These are phyloP conservation scores for Pomacea canaliculata DNA, from an alignment of 2,888 invertebrate species.

Conservation along the genomic window DNA sequence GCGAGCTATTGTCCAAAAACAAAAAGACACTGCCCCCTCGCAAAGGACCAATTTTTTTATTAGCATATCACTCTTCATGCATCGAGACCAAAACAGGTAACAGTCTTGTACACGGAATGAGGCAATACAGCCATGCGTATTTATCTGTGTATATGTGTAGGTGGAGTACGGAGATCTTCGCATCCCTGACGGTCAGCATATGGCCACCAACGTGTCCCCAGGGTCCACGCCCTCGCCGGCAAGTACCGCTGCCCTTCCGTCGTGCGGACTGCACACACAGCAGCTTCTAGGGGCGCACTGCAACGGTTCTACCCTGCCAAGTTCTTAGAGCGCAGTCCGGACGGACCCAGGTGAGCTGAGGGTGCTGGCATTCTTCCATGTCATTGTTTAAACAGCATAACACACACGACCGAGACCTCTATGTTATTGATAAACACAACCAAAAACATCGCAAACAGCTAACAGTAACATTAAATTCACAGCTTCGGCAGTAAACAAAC, in stretches of 20 bases:
- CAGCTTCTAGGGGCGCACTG: slow-evolving; percentile 75
- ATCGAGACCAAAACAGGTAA: too few species aligned
- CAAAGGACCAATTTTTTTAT: too few species aligned
- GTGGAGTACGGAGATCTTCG: slow-evolving; percentile 55
- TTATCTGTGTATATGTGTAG: slow-evolving; percentile 18
- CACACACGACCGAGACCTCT: too few species aligned
- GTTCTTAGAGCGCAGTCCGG: slow-evolving; percentile 83
- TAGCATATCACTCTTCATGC: too few species aligned
- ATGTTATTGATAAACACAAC: too few species aligned
- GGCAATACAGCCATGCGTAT: not conserved
- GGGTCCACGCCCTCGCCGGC: not conserved
- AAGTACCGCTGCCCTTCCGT: not conserved
- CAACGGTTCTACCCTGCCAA: slow-evolving; percentile 92
- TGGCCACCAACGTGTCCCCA: not conserved
- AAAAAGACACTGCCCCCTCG: too few species aligned
- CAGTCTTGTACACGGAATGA: too few species aligned
- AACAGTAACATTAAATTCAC: too few species aligned
- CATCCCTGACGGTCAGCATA: slow-evolving; percentile 67
- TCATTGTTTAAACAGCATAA: too few species aligned
- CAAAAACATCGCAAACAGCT: too few species aligned
- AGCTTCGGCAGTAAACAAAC: too few species aligned
- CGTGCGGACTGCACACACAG: slow-evolving; percentile 1
- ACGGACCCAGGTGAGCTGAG: slow-evolving; percentile 73
- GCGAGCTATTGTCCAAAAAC: too few species aligned
- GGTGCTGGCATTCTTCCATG: not conserved